These are phyloP conservation scores for Willisornis vidua DNA, from an alignment of 2,113 vertebrate species.

Conservation along the genomic window DNA sequence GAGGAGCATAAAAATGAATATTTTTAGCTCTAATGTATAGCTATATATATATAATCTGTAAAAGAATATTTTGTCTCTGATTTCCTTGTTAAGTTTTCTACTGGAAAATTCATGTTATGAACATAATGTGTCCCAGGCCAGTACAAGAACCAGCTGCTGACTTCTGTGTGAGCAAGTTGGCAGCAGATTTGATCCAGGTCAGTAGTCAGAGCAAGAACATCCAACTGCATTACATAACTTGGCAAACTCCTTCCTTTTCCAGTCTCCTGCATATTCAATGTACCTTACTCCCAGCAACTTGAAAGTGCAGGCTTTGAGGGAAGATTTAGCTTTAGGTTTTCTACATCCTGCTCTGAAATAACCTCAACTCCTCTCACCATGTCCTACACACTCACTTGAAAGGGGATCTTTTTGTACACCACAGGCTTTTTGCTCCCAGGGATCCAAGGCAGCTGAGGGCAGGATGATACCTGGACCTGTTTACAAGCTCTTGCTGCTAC, in stretches of 20 bases:
- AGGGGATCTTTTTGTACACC: background rate
- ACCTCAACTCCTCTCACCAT: background rate
- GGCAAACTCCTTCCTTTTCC: conserved; percentile 9
- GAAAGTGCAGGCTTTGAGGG: background rate
- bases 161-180: background rate
- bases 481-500: background rate
- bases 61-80: background rate
- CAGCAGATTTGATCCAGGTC: conserved; percentile 30
- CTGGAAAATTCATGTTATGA: background rate
- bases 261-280: background rate
- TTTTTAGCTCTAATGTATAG: background rate
- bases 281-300: background rate
- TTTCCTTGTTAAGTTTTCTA: background rate
- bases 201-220: conserved; percentile 17
- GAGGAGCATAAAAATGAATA: background rate
- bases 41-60: background rate
- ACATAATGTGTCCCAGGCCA: background rate
- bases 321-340: background rate
- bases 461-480: background rate
- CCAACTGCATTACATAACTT: conserved; percentile 28
- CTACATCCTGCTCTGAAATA: background rate
- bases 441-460: background rate
- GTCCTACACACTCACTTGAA: background rate
- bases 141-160: background rate
- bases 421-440: rapidly evolving